Percentiles rank a stretch among this genome's conserved stretches.
These are phyloP conservation scores for Leucophenga varia DNA, from an alignment of 1,140 invertebrate genomes.

Conservation along the genomic window DNA sequence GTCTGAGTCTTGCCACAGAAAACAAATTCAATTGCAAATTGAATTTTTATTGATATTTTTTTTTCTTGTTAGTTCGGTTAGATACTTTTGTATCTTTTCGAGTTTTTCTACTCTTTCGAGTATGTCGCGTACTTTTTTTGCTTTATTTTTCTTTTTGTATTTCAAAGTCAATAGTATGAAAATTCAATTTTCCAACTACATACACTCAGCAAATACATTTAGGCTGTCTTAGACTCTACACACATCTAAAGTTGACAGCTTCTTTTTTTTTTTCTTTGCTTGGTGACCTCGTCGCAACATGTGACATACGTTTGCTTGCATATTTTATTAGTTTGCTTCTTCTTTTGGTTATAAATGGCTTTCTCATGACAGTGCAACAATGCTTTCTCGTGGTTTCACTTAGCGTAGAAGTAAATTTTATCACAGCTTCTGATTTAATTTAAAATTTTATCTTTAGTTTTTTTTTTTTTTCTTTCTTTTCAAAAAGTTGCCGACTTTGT, in stretches of 20 bases:
- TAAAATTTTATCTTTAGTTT: constrained; percentile 20
- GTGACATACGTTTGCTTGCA: constrained; percentile 17
- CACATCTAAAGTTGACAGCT: constrained; percentile 20
- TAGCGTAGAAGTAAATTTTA: constrained; percentile 13
- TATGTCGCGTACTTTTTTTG: too few relatives aligned
- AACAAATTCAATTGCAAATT: constrained; percentile 50
- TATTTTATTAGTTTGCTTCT: constrained; percentile 25
- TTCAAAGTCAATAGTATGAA: constrained; percentile 29
- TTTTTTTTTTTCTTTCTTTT: constrained; percentile 7
- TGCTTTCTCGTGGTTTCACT: too few relatives aligned
- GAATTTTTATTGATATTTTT: constrained; percentile 49
- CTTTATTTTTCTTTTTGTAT: constrained; percentile 1
- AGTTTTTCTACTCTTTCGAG: constrained; percentile 13
- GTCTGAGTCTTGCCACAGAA: constrained; percentile 10
- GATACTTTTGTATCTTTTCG: constrained; percentile 6
- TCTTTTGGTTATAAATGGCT: too few relatives aligned
- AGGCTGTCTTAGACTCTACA: background rate
- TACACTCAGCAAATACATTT: constrained; percentile 2
- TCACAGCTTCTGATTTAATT: constrained; percentile 7
- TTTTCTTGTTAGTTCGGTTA: too few relatives aligned
- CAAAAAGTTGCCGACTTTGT: too few relatives aligned
- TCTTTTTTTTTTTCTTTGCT: too few relatives aligned
- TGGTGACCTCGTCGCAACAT: too few relatives aligned
- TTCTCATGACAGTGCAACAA: too few relatives aligned
- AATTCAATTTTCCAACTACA: constrained; percentile 38